Conservation (phyloP, 2,797 vertebrate genomes). For the Trematomus bernacchii region DNA sequence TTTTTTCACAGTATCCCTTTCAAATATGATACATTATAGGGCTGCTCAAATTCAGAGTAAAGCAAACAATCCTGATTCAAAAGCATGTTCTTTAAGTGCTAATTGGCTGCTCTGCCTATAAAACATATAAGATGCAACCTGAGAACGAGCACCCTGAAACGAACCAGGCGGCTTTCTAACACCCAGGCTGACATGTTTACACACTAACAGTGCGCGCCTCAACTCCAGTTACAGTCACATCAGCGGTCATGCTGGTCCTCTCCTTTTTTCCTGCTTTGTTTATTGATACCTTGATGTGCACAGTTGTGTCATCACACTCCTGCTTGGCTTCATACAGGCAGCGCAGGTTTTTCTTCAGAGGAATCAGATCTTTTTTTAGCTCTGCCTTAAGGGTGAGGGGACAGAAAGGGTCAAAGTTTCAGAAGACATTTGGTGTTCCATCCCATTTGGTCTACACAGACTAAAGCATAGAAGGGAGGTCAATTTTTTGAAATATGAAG, state of each 20-base stretch:
- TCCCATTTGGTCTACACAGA: not conserved
- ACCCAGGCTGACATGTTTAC: slow-evolving; percentile 58
- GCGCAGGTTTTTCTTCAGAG: slow-evolving; percentile 84
- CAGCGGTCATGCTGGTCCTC: slow-evolving; percentile 23
- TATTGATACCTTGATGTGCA: slow-evolving; percentile 88
- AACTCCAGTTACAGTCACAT: not conserved
- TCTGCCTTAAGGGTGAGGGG: slow-evolving; percentile 65
- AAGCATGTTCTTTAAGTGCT: too few relatives aligned
- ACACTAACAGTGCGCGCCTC: slow-evolving; percentile 36
- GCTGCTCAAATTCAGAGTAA: too few relatives aligned
- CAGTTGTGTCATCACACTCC: slow-evolving; percentile 86
- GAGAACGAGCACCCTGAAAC: not conserved
- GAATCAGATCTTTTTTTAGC: slow-evolving; percentile 78
- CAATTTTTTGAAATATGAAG: not conserved
- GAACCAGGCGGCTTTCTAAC: not conserved
- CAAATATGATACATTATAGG: not conserved
- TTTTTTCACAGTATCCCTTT: not conserved
- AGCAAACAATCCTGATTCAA: too few relatives aligned
- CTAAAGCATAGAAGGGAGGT: not conserved
- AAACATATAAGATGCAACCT: not conserved
- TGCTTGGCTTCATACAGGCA: slow-evolving; percentile 87
- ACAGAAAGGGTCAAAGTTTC: not conserved
- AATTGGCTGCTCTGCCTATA: not conserved
- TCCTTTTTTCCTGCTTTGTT: slow-evolving; percentile 43
- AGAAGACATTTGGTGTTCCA: too few relatives aligned